Percentiles rank a stretch among this genome's conserved stretches.
Conservation (phyloP, 1,140 invertebrate species). For the Stenopsyche tienmushanensis region DNA sequence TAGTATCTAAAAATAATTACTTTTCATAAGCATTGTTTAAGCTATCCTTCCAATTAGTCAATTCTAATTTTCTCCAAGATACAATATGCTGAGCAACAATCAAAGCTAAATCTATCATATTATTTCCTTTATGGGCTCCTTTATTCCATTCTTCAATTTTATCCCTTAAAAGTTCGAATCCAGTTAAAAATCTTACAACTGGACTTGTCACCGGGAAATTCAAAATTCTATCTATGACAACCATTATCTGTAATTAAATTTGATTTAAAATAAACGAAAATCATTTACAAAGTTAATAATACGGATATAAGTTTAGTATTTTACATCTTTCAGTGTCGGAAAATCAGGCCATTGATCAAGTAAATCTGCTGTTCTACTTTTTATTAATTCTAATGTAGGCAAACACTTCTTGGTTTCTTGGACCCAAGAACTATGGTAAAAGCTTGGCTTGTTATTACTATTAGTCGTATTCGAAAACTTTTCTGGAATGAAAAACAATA, state of each 20-base stretch:
- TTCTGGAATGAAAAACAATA: constrained; percentile 35
- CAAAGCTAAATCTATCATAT: constrained; percentile 69
- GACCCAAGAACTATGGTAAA: constrained; percentile 85
- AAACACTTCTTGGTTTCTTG: constrained; percentile 73
- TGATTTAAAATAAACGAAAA: background rate
- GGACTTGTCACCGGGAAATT: constrained; percentile 78
- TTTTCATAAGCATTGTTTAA: constrained; percentile 63
- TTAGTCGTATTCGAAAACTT: constrained; percentile 40
- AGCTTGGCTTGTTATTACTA: constrained; percentile 63
- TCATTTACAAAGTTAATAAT: background rate
- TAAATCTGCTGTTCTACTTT: constrained; percentile 65
- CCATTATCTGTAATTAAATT: constrained; percentile 57
- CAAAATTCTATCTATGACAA: constrained; percentile 75
- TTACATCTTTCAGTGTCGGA: constrained; percentile 77
- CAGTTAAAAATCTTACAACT: constrained; percentile 84
- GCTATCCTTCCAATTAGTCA: constrained; percentile 82
- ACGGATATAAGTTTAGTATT: constrained; percentile 36
- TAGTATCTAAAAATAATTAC: too few relatives aligned
- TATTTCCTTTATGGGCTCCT: constrained; percentile 84
- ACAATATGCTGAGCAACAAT: constrained; percentile 80
- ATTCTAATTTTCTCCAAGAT: constrained; percentile 88
- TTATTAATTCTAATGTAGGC: constrained; percentile 66
- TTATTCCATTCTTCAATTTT: constrained; percentile 90
- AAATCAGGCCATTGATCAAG: constrained; percentile 87
- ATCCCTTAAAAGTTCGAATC: constrained; percentile 83